Evolutionary conservation across 2,113 vertebrate species (phyloP).

Genomic region (Embiotoca jacksoni): DNA sequence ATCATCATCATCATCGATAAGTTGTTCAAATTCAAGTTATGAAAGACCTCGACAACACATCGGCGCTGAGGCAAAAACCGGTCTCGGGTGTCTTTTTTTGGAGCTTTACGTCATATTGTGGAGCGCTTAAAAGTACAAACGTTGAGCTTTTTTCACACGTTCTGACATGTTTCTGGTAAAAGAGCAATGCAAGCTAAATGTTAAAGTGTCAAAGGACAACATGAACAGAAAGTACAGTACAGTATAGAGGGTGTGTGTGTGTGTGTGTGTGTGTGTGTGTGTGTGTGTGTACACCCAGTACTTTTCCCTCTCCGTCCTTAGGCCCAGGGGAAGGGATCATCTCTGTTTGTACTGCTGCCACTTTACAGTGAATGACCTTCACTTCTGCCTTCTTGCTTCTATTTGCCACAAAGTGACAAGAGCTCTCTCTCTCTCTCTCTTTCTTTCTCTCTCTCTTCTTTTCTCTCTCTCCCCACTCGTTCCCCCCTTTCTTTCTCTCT

Average conservation of each 20-base stretch:
- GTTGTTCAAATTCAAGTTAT: not conserved
- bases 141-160: not conserved
- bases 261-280: not conserved
- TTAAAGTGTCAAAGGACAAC: conserved; percentile 13
- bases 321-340: conserved; percentile 62
- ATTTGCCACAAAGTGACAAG: conserved; percentile 56
- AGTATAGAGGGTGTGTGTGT: not conserved
- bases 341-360: conserved; percentile 62
- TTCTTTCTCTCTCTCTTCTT: not conserved
- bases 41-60: not conserved
- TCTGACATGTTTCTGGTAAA: conserved; percentile 1
- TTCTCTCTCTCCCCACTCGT: conserved; percentile 3
- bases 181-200: not conserved
- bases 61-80: not conserved
- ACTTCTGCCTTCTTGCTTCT: conserved; percentile 37
- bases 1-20: not conserved
- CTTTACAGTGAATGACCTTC: conserved; percentile 69
- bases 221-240: conserved; percentile 1
- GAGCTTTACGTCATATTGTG: not conserved
- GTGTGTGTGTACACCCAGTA: conserved; percentile 12
- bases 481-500: not conserved
- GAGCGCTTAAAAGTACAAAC: not conserved
- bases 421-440: conserved; percentile 14
- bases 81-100: not conserved
- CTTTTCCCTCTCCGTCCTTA: conserved; percentile 46